Percentiles rank a stretch among this genome's conserved stretches.
Conservation (phyloP, 2,888 invertebrate genomes). For the Dryadula phaetusa region DNA sequence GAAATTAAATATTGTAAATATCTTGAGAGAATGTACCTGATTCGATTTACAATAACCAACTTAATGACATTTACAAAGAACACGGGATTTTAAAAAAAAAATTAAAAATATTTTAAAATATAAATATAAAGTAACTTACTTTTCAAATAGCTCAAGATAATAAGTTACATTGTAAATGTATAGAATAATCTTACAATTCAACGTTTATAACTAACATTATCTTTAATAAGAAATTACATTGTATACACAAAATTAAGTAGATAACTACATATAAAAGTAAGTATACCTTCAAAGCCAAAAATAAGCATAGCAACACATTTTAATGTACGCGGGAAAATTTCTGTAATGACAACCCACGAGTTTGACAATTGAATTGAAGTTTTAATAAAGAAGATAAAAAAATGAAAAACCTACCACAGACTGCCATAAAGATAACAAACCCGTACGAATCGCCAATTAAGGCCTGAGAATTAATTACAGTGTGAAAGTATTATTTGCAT, state of each 20-base stretch:
- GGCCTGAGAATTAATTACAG: slow-evolving; percentile 28
- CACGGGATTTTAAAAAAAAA: too few species aligned
- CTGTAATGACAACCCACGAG: neutral
- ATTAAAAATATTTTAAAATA: too few species aligned
- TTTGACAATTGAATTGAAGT: slow-evolving; percentile 7
- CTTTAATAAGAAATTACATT: neutral
- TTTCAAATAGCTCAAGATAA: too few species aligned
- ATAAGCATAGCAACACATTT: neutral
- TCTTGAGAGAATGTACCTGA: too few species aligned
- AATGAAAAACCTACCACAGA: slow-evolving; percentile 24
- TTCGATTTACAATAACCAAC: too few species aligned
- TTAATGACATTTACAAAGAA: too few species aligned
- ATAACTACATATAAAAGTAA: neutral
- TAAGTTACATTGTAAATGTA: too few species aligned
- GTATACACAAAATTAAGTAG: neutral
- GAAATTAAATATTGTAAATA: too few species aligned
- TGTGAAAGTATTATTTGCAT: slow-evolving; percentile 31
- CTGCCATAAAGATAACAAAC: slow-evolving; percentile 30
- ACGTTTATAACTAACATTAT: too few species aligned
- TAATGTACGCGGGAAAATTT: neutral
- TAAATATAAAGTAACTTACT: too few species aligned
- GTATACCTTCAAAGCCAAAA: neutral
- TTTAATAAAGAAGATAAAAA: slow-evolving; percentile 20
- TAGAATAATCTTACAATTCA: too few species aligned
- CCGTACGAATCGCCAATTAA: slow-evolving; percentile 31